A percentile compares a stretch with the other conserved stretches of the same genome.
Conservation (phyloP, 2,113 vertebrate species). For the Micronycteris hirsuta region DNA sequence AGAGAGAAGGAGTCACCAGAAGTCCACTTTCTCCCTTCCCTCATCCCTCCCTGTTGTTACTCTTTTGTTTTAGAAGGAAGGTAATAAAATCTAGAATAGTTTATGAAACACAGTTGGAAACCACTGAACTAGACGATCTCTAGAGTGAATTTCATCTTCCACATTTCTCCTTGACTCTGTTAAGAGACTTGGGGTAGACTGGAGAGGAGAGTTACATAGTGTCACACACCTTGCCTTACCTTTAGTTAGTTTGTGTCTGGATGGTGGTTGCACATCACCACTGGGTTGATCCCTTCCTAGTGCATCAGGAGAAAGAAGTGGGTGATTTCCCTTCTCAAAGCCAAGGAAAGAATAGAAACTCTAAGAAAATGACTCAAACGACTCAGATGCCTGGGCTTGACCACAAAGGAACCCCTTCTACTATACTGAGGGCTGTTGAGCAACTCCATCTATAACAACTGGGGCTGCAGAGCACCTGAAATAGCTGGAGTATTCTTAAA, state of each 20-base stretch:
- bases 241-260: neutral
- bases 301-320: neutral
- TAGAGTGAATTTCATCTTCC: neutral
- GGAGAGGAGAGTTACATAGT: neutral
- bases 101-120: neutral
- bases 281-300: neutral
- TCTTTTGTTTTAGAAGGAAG: neutral
- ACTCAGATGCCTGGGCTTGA: neutral
- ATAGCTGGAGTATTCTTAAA: neutral
- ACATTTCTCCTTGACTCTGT: neutral
- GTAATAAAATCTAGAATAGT: neutral
- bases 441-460: neutral
- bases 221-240: neutral
- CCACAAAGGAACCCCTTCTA: neutral
- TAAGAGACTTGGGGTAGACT: neutral
- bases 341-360: neutral
- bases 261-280: neutral
- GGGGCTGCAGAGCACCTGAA: neutral
- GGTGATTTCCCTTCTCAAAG: neutral
- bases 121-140: neutral
- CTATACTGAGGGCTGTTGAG: neutral
- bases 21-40: neutral
- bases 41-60: neutral
- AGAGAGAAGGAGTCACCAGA: neutral
- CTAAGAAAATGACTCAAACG: neutral